Evolutionary conservation across 2,888 invertebrate species (phyloP).

Genomic region (Ormia ochracea): DNA sequence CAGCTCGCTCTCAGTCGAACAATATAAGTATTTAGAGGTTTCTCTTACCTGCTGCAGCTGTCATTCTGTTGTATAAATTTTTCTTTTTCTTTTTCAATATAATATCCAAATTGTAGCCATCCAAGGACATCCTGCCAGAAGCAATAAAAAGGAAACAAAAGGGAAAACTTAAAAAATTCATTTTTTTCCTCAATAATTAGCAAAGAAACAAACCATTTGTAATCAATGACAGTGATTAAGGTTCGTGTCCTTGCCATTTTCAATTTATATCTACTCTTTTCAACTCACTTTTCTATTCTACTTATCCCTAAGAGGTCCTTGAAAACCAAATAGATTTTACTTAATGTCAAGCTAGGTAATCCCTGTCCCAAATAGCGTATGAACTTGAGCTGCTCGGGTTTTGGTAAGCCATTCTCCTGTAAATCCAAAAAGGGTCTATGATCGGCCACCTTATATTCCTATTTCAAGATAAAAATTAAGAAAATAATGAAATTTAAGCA

Average conservation of each 20-base stretch:
- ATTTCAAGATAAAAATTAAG: neutral
- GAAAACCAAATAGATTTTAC: conserved; percentile 76
- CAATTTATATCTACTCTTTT: no score
- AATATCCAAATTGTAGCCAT: conserved; percentile 74
- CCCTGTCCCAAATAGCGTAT: conserved; percentile 77
- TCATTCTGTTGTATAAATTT: conserved; percentile 74
- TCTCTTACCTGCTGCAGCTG: conserved; percentile 72
- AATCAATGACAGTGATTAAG: neutral
- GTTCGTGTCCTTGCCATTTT: neutral
- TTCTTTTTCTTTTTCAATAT: conserved; percentile 76
- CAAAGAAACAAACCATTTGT: neutral
- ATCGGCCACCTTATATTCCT: conserved; percentile 77
- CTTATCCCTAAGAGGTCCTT: conserved; percentile 74
- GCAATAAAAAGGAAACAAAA: conserved; percentile 1
- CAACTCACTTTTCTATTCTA: conserved; percentile 74
- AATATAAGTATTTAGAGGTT: neutral
- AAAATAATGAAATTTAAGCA: neutral
- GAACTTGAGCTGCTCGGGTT: conserved; percentile 77
- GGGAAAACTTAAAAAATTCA: neutral
- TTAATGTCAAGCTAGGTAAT: conserved; percentile 76
- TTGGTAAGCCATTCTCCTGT: conserved; percentile 77
- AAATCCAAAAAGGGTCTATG: conserved; percentile 77
- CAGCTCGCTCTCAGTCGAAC: neutral
- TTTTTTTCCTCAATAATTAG: neutral
- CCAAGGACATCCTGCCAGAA: conserved; percentile 68